Evolutionary conservation across 2,888 invertebrate species (phyloP), one percentile per base, ranked within the genome.

Genomic region (Pristionchus arcanus): DNA sequence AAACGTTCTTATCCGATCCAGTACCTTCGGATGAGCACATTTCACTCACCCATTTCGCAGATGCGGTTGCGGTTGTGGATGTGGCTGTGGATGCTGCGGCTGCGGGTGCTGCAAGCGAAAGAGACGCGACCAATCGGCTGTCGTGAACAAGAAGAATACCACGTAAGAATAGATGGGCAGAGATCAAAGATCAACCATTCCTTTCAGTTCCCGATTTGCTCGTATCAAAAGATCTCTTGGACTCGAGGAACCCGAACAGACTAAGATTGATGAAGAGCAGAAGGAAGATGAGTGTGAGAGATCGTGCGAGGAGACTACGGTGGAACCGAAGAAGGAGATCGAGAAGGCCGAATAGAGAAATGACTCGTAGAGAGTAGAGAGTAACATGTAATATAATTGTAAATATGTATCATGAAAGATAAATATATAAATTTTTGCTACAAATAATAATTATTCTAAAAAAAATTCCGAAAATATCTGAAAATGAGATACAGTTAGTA

Each of bases 61-160:
- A 81, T 49, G 81, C 49, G 74, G 74, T 74, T 74, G 74, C 74
- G 81, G 81, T 1, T 81, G 81, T 25, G 81, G 81, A 0, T 71
- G 71, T 21, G 71, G 71, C 28, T 81, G 81, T 16, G 81, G 81
- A 28, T 81, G 81, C 81, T 81, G 81, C 53, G 81, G 81, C 15
- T 53, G 81, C 28, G 81, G 81, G 0, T 81, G 81, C 81, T 81
- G 81, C 81, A 81, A 81, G 81, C 53, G 81, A 49, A 81, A 81
- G 81, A 81, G 81, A 81, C 81, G 81, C 49, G 81, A 81, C 49
- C 81, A 81, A 11, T 49, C 81, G 16, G 25, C 81, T 7, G 81
- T 81, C 16, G 49, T 53, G 42, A 81, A 42, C 49, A 81, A 81
- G 81, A 81, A 81, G 53, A 77, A 37, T 21, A 81, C 49, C 13